These are phyloP conservation scores for Crambe crambe DNA, from an alignment of 37 sponge, comb jelly and placozoan species.

Conservation along the genomic window DNA sequence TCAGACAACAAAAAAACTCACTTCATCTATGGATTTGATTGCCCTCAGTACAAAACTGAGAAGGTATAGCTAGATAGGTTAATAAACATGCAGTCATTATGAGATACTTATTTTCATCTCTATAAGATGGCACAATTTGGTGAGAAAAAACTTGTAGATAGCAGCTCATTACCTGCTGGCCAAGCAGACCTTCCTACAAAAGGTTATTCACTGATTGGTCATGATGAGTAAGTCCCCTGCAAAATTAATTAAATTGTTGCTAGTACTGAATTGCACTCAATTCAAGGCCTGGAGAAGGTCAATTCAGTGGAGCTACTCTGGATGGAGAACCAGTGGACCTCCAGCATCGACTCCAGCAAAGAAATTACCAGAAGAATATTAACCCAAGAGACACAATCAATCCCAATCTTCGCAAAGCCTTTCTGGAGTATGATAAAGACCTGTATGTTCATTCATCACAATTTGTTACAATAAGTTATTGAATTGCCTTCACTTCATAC, in stretches of 20 bases:
- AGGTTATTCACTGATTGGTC: conserved; percentile 48
- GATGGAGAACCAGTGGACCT: conserved; percentile 1
- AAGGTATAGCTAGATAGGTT: conserved; percentile 30
- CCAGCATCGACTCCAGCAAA: conserved; percentile 54
- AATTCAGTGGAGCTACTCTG: background rate
- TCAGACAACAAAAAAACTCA: conserved; percentile 72
- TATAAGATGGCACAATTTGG: conserved; percentile 45
- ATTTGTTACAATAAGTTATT: background rate
- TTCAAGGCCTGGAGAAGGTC: background rate
- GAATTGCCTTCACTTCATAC: no score
- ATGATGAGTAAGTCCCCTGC: no score
- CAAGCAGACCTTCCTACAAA: conserved; percentile 10
- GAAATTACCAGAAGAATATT: conserved; percentile 55
- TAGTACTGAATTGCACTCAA: background rate
- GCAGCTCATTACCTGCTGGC: conserved; percentile 46
- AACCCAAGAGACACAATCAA: conserved; percentile 81
- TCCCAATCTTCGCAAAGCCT: conserved; percentile 77
- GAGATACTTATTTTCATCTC: background rate
- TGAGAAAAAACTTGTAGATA: conserved; percentile 23
- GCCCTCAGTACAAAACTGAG: conserved; percentile 23
- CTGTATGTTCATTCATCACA: conserved; percentile 38
- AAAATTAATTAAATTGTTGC: no score
- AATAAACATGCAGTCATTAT: background rate
- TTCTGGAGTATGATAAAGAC: conserved; percentile 82
- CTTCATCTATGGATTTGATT: conserved; percentile 71